Base-by-base conservation (phyloP, 2,113 vertebrate genomes). In the Macquaria australasica region DNA sequence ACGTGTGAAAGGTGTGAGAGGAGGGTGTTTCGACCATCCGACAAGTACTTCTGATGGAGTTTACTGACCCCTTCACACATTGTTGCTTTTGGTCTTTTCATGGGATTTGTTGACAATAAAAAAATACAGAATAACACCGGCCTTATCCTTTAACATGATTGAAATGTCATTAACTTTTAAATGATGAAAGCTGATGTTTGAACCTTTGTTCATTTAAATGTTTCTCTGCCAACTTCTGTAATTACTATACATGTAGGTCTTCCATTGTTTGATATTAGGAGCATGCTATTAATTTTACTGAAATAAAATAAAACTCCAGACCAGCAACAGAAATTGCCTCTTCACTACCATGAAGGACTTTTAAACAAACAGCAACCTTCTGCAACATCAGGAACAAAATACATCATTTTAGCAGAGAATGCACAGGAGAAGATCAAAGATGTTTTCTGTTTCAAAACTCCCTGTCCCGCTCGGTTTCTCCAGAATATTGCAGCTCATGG, bases 361-460 rank as follows among this genome's bases (percentile, higher is more conserved):
- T 45, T 53, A 16, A 55, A 41, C 75, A 64, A 34, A 75, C 23
- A 39, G 58, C 11, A 6, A 28, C 2, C 15, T 75, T 41, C 66
- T 58, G 64, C 28, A 63, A 55, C 67, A 45, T 51, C 34, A 48
- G 37, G 41, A 58, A 34, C 8, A 69, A 81, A 45, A 68, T 0
- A 8, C 8, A 28, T 12, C 21, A 31, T 37, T 77, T 81, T 58
- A 76, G 39, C 39, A 59, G 48, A 64, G 16, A 55, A 53, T 37
- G 8, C 59, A 55, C 71, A 64, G 21, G 23, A 83, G n/a, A 80
- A 64, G 28, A 63, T 77, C 25, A 81, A 66, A 87, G 43, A 56
- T 41, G 28, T 82, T 83, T 58, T 67, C 53, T 15, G n/a, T 62
- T 21, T 73, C 45, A 21, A 37, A 45, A 50, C 58, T 69, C 37